phyloP scores from a whole-genome alignment of 2,113 vertebrate species.

The Misgurnus anguillicaudatus region DNA sequence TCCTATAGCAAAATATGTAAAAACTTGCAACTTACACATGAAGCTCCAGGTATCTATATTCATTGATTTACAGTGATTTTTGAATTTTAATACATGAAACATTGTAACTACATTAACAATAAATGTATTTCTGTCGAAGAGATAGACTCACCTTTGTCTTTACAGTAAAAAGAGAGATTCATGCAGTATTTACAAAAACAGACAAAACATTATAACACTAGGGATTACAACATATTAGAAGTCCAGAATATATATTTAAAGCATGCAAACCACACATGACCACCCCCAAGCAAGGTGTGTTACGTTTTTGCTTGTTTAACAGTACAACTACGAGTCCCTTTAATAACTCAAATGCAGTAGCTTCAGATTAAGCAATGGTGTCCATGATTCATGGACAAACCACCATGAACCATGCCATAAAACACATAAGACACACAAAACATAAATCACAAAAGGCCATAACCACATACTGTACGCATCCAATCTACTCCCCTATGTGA shows the following conservation, averaged over 20 bases:
- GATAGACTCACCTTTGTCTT: not conserved
- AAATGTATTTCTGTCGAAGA: not conserved
- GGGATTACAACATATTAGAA: conserved; percentile 6
- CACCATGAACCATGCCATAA: conserved; percentile 45
- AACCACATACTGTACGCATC: conserved; percentile 47
- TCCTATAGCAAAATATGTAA: too few species aligned
- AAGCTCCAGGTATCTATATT: not conserved
- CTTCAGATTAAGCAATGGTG: conserved; percentile 32
- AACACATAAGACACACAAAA: conserved; percentile 43
- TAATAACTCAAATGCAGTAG: conserved; percentile 1
- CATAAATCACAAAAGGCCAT: conserved; percentile 44
- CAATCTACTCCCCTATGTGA: conserved; percentile 46
- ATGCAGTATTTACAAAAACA: conserved; percentile 31
- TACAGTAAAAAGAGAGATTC: conserved; percentile 1
- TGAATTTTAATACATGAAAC: not conserved
- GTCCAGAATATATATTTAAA: not conserved
- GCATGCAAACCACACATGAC: conserved; percentile 36
- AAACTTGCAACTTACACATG: not conserved
- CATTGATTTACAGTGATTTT: not conserved
- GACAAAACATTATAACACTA: not conserved
- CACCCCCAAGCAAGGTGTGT: conserved; percentile 18
- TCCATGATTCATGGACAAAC: conserved; percentile 45
- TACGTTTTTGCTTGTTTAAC: conserved; percentile 25
- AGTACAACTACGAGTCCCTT: conserved; percentile 36
- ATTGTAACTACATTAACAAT: not conserved